A percentile compares a stretch with the other conserved stretches of the same genome.
phyloP scores from a whole-genome alignment of 1,140 invertebrate species.

The Drosophila asahinai region DNA sequence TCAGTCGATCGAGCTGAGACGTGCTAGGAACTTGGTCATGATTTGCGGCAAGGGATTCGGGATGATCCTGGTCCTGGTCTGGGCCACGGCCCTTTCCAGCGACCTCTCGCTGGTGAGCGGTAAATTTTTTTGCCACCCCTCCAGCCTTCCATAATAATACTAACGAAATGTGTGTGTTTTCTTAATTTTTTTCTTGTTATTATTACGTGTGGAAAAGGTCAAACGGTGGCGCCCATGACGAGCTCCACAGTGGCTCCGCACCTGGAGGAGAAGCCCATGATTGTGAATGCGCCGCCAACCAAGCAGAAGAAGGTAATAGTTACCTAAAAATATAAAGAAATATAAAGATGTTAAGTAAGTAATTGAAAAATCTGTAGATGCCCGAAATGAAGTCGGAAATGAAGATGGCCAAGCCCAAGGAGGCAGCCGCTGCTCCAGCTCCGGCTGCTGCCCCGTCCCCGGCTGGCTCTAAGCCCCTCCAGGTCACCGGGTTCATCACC shows the following conservation, averaged over 20 bases:
- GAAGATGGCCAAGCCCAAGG: constrained; percentile 8
- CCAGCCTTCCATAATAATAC: background rate
- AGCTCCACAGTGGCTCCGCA: constrained; percentile 67
- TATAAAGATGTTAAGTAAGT: too few relatives aligned
- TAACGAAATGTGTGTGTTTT: constrained; percentile 1
- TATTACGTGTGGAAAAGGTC: constrained; percentile 23
- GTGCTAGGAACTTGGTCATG: constrained; percentile 18
- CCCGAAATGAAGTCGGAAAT: constrained; percentile 27
- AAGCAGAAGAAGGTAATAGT: constrained; percentile 48
- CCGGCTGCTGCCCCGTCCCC: too few relatives aligned
- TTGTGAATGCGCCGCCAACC: constrained; percentile 71
- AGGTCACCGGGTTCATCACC: constrained; percentile 80
- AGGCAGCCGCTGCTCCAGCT: background rate
- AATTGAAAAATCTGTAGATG: background rate
- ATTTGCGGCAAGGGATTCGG: constrained; percentile 42
- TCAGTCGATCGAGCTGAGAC: constrained; percentile 51
- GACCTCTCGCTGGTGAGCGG: constrained; percentile 77
- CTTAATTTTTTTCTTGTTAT: background rate
- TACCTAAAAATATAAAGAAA: background rate
- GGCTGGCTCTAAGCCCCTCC: constrained; percentile 54
- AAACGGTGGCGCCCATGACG: constrained; percentile 53
- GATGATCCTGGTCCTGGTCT: constrained; percentile 65
- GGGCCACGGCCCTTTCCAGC: constrained; percentile 61
- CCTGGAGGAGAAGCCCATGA: constrained; percentile 52
- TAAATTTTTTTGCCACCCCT: constrained; percentile 72